Conservation (phyloP, 2,888 invertebrate species). For the Hartigia nigra region DNA sequence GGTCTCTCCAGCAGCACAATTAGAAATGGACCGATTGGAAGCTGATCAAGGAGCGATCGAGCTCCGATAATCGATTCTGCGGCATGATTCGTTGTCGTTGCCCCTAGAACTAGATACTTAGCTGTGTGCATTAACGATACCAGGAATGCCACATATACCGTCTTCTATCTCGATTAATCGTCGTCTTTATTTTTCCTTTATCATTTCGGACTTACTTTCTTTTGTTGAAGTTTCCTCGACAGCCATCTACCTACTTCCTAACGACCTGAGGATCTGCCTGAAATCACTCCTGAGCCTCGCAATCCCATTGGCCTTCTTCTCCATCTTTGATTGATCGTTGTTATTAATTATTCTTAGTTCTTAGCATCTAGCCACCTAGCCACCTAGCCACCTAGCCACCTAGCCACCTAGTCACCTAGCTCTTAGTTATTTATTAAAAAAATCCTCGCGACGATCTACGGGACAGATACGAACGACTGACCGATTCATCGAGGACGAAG, state of each 20-base stretch:
- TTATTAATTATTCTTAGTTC: not conserved
- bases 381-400: too few species aligned
- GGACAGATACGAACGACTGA: not conserved
- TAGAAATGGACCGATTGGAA: not conserved
- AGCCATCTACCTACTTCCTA: not conserved
- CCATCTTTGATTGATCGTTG: not conserved
- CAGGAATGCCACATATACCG: conserved; percentile 59
- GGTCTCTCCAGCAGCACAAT: not conserved
- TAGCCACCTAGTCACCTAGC: not conserved
- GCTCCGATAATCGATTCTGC: conserved; percentile 49
- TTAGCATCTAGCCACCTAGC: not conserved
- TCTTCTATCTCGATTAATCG: conserved; percentile 36
- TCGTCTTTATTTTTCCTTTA: conserved; percentile 24
- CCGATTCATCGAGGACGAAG: not conserved
- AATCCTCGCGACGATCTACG: not conserved
- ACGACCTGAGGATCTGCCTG: not conserved
- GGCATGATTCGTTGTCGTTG: conserved; percentile 66
- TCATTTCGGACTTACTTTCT: conserved; percentile 30
- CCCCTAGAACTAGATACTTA: conserved; percentile 62
- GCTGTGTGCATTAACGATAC: conserved; percentile 63
- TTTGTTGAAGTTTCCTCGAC: not conserved
- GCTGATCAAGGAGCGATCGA: not conserved
- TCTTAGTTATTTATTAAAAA: not conserved
- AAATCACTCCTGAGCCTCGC: not conserved
- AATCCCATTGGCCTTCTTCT: not conserved